A percentile compares a stretch with the other conserved stretches of the same genome.
Conservation (phyloP, 2,888 invertebrate species). For the Callyntrura guangdongensis region DNA sequence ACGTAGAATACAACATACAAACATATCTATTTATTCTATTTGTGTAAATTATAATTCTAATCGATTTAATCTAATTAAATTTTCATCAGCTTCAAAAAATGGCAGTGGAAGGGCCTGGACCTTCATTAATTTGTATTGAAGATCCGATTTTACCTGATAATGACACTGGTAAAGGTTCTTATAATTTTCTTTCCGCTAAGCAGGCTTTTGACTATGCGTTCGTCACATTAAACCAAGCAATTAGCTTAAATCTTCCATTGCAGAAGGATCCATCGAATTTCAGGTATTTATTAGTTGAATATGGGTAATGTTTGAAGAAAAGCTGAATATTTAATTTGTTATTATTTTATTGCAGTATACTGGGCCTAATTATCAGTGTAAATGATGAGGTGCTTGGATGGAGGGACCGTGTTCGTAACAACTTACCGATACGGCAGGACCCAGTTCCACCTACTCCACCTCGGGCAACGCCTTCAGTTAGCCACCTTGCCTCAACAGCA, state of each 20-base stretch:
- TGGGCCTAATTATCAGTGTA: conserved; percentile 96
- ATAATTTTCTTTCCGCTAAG: conserved; percentile 94
- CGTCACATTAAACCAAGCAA: conserved; percentile 92
- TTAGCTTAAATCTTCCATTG: conserved; percentile 87
- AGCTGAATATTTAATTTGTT: too few relatives aligned
- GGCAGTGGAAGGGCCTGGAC: conserved; percentile 94
- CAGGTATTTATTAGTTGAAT: too few relatives aligned
- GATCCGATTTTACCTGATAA: conserved; percentile 98
- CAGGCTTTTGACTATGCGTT: conserved; percentile 99
- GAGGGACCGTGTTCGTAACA: conserved; percentile 89
- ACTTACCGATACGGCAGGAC: conserved; percentile 86
- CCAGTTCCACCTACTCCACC: conserved; percentile 68
- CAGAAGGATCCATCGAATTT: conserved; percentile 87
- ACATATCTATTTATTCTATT: neutral
- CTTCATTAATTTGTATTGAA: conserved; percentile 98
- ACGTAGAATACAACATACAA: too few relatives aligned
- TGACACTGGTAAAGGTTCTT: conserved; percentile 98
- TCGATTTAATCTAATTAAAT: too few relatives aligned
- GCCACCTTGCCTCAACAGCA: conserved; percentile 65
- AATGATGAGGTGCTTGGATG: conserved; percentile 96
- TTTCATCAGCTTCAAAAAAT: conserved; percentile 92
- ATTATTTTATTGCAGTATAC: conserved; percentile 90
- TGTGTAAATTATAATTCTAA: too few relatives aligned
- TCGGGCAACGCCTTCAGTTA: conserved; percentile 62
- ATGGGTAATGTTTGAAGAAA: too few relatives aligned